Evolutionary conservation across 1,140 invertebrate species (phyloP).

Genomic region (Rhagoletis pomonella): DNA sequence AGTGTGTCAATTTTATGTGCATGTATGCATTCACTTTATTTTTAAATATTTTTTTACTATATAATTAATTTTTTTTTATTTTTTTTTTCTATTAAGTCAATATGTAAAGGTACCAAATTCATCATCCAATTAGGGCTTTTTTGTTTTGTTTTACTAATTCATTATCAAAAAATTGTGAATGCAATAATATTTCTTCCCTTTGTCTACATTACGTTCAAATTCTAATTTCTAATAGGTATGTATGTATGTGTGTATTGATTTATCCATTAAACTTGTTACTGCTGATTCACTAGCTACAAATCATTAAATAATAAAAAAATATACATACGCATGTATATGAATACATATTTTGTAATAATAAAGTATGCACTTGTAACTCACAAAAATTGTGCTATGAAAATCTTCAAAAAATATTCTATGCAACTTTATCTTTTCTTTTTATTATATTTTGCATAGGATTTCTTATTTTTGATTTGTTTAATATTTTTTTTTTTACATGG

Average conservation of each 20-base stretch:
- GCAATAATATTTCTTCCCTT: neutral
- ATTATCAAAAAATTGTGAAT: constrained; percentile 38
- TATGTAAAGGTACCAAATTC: constrained; percentile 69
- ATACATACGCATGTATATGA: constrained; percentile 9
- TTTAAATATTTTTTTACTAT: constrained; percentile 55
- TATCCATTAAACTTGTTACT: neutral
- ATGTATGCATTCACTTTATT: neutral
- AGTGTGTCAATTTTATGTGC: constrained; percentile 2
- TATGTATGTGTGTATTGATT: neutral
- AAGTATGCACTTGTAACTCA: constrained; percentile 44
- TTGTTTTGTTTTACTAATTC: constrained; percentile 49
- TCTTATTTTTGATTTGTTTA: neutral
- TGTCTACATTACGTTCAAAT: neutral
- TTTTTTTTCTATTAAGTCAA: constrained; percentile 32
- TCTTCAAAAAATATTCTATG: constrained; percentile 53
- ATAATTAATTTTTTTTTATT: constrained; percentile 58
- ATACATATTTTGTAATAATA: constrained; percentile 32
- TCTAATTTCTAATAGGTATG: constrained; percentile 20
- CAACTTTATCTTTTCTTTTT: constrained; percentile 26
- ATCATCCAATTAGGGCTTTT: constrained; percentile 57
- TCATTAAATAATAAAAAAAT: constrained; percentile 47
- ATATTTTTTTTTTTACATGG: constrained; percentile 1
- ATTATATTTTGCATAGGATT: constrained; percentile 3
- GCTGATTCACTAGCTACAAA: constrained; percentile 54
- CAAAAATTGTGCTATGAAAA: constrained; percentile 55